Evolutionary conservation across 2,113 vertebrate genomes (phyloP).

Genomic region (Noturus placidus): DNA sequence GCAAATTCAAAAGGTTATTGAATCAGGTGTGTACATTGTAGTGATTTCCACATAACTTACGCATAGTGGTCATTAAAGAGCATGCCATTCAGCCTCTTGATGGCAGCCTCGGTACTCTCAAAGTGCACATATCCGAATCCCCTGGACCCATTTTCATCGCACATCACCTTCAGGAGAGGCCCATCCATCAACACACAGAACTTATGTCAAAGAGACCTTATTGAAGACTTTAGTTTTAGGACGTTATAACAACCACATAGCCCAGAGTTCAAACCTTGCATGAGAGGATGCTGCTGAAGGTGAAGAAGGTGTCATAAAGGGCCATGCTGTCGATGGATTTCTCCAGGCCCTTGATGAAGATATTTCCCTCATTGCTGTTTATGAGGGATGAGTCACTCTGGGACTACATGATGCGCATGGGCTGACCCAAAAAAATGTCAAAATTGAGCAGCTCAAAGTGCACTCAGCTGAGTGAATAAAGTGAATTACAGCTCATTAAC

Average conservation of each 20-base stretch:
- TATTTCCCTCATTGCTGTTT: conserved; percentile 94
- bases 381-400: conserved; percentile 94
- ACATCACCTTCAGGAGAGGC: conserved; percentile 83
- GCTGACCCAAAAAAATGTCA: conserved; percentile 94
- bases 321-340: conserved; percentile 99
- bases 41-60: conserved; percentile 71
- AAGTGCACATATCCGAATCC: conserved; percentile 99
- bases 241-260: background rate
- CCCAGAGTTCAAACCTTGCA: conserved; percentile 85
- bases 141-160: conserved; percentile 97
- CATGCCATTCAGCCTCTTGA: conserved; percentile 99
- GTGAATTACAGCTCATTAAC: background rate
- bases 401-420: conserved; percentile 98
- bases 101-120: conserved; percentile 96
- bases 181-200: conserved; percentile 1
- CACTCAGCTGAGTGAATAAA: conserved; percentile 80
- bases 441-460: conserved; percentile 98
- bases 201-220: background rate
- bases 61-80: conserved; percentile 97
- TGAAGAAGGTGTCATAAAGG: conserved; percentile 95
- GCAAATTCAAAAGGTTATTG: background rate
- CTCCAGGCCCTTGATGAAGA: conserved; percentile 98
- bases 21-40: background rate
- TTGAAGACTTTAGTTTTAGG: background rate
- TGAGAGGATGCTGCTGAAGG: conserved; percentile 96